These are phyloP conservation scores for Papilio dardanus DNA, from an alignment of 1,140 invertebrate species.

Conservation along the genomic window DNA sequence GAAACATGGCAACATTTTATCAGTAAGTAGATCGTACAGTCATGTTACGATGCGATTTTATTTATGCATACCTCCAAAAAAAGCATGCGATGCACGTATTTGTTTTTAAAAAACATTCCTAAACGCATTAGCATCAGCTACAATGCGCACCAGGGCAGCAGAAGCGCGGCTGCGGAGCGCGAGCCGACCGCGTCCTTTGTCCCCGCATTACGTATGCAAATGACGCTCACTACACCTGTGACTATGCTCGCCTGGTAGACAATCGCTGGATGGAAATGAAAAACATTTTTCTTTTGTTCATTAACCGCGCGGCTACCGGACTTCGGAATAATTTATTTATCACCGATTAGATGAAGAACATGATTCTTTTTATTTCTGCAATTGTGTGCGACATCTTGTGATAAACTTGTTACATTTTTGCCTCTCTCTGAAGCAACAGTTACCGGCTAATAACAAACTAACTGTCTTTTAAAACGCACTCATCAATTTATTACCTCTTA, in stretches of 20 bases:
- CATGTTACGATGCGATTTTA: neutral
- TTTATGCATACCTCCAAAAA: slow-evolving; percentile 32
- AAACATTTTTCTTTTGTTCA: slow-evolving; percentile 61
- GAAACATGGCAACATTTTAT: neutral
- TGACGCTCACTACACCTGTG: slow-evolving; percentile 71
- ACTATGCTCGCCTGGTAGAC: slow-evolving; percentile 69
- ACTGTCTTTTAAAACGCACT: neutral
- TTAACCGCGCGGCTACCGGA: slow-evolving; percentile 44
- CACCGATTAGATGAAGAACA: neutral
- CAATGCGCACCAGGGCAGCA: slow-evolving; percentile 67
- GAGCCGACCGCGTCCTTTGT: slow-evolving; percentile 65
- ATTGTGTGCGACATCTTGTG: neutral
- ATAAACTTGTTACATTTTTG: neutral
- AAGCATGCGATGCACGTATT: slow-evolving; percentile 36
- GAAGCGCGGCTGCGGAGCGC: slow-evolving; percentile 57
- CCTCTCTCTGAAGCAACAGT: neutral
- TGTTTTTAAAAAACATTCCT: slow-evolving; percentile 62
- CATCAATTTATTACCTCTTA: neutral
- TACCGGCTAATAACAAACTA: neutral
- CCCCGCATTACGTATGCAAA: slow-evolving; percentile 73
- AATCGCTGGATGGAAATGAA: slow-evolving; percentile 70
- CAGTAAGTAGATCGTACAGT: neutral
- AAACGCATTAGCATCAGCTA: slow-evolving; percentile 70
- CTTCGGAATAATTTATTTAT: slow-evolving; percentile 4
- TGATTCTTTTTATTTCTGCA: neutral